Evolutionary conservation across 1,140 invertebrate species (phyloP).

Genomic region (Melipona quadrifasciata): DNA sequence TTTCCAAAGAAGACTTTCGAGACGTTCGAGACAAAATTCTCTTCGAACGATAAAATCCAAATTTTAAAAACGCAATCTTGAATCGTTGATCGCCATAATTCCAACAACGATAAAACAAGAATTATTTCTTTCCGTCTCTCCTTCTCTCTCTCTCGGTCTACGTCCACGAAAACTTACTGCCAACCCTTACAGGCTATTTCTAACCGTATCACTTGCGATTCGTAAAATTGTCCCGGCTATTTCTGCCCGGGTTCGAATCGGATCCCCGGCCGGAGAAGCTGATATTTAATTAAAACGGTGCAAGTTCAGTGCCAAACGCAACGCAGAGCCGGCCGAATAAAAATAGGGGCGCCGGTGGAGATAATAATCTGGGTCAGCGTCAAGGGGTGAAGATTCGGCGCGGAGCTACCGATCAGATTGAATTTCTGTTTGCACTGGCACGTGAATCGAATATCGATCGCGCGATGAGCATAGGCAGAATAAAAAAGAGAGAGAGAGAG

Average conservation of each 20-base stretch:
- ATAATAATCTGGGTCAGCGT: slow-evolving; percentile 53
- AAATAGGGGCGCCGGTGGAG: slow-evolving; percentile 46
- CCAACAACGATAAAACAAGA: too few species aligned
- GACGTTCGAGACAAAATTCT: too few species aligned
- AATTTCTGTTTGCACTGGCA: slow-evolving; percentile 53
- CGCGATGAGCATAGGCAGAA: not conserved
- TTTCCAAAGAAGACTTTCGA: too few species aligned
- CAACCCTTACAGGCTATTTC: not conserved
- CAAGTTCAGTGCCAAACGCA: slow-evolving; percentile 57
- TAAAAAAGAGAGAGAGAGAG: not conserved
- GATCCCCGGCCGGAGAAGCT: not conserved
- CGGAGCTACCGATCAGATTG: slow-evolving; percentile 49
- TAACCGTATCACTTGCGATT: not conserved
- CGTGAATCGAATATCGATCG: slow-evolving; percentile 52
- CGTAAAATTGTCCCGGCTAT: not conserved
- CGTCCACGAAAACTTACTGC: not conserved
- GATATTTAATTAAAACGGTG: slow-evolving; percentile 34
- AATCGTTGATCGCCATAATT: too few species aligned
- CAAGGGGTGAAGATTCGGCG: slow-evolving; percentile 28
- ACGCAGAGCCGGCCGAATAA: slow-evolving; percentile 17
- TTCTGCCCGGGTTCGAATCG: not conserved
- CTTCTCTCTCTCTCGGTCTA: too few species aligned
- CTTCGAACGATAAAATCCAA: too few species aligned
- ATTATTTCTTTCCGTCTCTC: too few species aligned
- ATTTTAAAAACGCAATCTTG: too few species aligned